Evolutionary conservation across 2,113 vertebrate species (phyloP).

Genomic region (Meles meles): DNA sequence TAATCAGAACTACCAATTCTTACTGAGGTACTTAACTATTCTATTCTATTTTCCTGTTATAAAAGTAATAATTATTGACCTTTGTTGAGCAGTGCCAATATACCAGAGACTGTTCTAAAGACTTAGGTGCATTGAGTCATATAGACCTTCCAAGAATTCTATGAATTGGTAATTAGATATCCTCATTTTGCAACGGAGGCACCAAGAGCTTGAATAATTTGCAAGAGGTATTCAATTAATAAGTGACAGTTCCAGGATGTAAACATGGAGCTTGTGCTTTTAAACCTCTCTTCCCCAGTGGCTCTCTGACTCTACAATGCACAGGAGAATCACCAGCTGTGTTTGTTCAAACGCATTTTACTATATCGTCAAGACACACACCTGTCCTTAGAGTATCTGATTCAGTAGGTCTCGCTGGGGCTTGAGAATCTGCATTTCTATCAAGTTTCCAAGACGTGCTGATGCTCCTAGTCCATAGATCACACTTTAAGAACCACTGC

Average conservation of each 20-base stretch:
- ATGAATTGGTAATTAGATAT: neutral
- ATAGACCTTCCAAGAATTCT: neutral
- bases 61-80: neutral
- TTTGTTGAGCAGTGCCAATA: neutral
- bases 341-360: neutral
- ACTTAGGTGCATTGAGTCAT: neutral
- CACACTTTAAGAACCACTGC: neutral
- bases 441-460: neutral
- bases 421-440: neutral
- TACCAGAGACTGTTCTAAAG: neutral
- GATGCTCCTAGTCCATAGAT: neutral
- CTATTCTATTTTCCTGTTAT: neutral
- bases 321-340: neutral
- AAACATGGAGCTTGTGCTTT: neutral
- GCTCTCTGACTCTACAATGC: neutral
- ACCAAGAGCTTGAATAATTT: neutral
- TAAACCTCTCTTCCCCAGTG: neutral
- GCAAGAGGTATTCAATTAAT: neutral
- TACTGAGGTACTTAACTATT: neutral
- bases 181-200: neutral
- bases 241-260: neutral
- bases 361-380: neutral
- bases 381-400: neutral
- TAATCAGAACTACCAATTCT: neutral
- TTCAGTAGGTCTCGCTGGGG: neutral